A percentile compares a stretch with the other conserved stretches of the same genome.
phyloP scores from a whole-genome alignment of 2,113 vertebrate genomes.

The Eupsittula cactorum region DNA sequence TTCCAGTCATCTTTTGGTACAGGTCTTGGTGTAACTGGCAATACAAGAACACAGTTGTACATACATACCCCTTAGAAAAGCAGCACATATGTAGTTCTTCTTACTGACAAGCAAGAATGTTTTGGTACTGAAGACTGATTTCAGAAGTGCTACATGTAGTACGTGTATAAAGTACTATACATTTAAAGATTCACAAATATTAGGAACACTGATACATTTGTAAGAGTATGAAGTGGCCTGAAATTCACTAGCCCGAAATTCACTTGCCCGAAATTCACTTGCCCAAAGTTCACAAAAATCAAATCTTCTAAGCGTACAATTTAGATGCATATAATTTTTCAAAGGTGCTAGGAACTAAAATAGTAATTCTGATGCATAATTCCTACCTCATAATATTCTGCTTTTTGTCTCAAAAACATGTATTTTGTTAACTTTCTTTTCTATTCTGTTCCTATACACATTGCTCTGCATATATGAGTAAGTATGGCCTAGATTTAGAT shows the following conservation, averaged over 20 bases:
- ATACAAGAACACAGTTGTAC: not conserved
- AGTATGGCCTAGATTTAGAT: not conserved
- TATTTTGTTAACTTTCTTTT: not conserved
- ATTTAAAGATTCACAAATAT: not conserved
- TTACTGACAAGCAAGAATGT: not conserved
- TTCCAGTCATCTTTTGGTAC: not conserved
- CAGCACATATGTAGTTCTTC: not conserved
- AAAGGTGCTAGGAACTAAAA: not conserved
- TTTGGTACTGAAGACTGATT: not conserved
- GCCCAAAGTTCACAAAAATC: not conserved
- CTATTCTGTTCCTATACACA: not conserved
- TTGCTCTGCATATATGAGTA: not conserved
- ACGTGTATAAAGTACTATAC: not conserved
- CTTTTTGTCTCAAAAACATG: fast-evolving
- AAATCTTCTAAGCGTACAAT: not conserved
- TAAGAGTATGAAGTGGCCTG: not conserved
- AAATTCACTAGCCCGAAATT: not conserved
- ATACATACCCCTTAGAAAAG: not conserved
- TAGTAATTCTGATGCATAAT: not conserved
- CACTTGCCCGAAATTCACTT: not conserved
- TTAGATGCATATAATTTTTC: not conserved
- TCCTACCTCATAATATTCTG: not conserved
- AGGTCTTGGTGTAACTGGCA: not conserved
- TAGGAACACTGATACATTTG: not conserved
- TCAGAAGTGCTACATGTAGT: not conserved